Evolutionary conservation across 2,888 invertebrate species (phyloP), one percentile per base, ranked within the genome.

Genomic region (Tetragonisca angustula): DNA sequence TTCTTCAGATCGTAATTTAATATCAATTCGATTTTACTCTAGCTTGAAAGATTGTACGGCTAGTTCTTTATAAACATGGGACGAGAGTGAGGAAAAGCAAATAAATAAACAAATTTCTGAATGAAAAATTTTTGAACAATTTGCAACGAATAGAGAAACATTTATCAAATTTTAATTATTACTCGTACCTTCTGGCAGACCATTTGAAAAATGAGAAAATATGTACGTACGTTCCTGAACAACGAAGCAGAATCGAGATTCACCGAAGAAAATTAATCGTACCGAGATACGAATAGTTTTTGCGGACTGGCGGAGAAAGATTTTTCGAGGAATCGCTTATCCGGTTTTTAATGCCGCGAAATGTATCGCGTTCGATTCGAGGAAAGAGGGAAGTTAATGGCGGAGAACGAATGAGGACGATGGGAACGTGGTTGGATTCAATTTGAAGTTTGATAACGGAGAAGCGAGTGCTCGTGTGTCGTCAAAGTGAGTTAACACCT

Each of bases 241-340:
- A 79, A 81, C 79, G 83, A 79, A 71, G 49, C 77, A 75, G 76
- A 84, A 85, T 85, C 50, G 64, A 64, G 68, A 32, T 65, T 56
- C 84, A 15, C 24, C 27, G 61, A 74, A 76, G 73, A 81, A 84
- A 75, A 85, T 86, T 86, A 84, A 86, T 84, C 79, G 79, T 59
- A 6, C 19, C 50, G 59, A 76, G 74, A 75, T 70, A 64, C 21
- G 50, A 50, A 49, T 2, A 19, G 24, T 3, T 24, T 43, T 17
- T 9, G 9, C 1, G 43, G 43, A 21, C 13, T 9, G 4, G 21
- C 4, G 54, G 15, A 21, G 2, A 13, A 32, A 24, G 36, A 24
- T 43, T 19, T 68, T 81, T 81, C 80, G 59, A 27, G 76, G 81
- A 72, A 76, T 76, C 80, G 71, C 54, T 83, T 83, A 67, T 62